Base-by-base conservation (phyloP, 1,140 invertebrate species). In the Aphelinus atriplicis region DNA sequence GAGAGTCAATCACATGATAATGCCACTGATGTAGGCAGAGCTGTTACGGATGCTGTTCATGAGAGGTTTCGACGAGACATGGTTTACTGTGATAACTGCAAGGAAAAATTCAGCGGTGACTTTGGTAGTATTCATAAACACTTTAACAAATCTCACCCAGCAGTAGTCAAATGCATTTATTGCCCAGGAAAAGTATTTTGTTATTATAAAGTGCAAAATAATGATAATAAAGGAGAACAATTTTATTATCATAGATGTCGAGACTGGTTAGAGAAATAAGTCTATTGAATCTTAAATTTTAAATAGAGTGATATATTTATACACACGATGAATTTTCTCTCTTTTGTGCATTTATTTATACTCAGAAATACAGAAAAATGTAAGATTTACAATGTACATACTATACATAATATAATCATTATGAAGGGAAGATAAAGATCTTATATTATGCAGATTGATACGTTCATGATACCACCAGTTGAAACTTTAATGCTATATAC, bases 11-110 rank as follows among this genome's bases (percentile, higher is more conserved):
- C 63, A 53, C 47, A 53, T 9, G 53, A 58, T 66, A 3, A 60
- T 48, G 7, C 45, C 1, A 7, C 65, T 51, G 63, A 76, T 72
- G 47, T 48, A 55, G 81, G 57, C 62, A 78, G 79, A 66, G 81
- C 75, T 50, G 85, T 85, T 3, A 85, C 85, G 0, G 87, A 88
- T 73, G 81, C 86, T 4, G 82, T 85, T 1, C 85, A 88, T 68
- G 82, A 80, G 57, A 82, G 86, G 78, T 83, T 88, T 73, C 73
- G 75, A 6, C 53, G 70, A 26, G 69, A 42, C 1, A 61, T 77
- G 43, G 68, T 86, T 48, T 81, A 79, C 26, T 88, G 87, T 74
- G 76, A 83, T 7, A 75, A 75, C 9, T 88, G 87, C 51, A 80
- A 84, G 48, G 58, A 71, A 0, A 71, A 77, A 9, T 78, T 88